Evolutionary conservation across 2,888 invertebrate genomes (phyloP).

Genomic region (Creontiades dilutus): DNA sequence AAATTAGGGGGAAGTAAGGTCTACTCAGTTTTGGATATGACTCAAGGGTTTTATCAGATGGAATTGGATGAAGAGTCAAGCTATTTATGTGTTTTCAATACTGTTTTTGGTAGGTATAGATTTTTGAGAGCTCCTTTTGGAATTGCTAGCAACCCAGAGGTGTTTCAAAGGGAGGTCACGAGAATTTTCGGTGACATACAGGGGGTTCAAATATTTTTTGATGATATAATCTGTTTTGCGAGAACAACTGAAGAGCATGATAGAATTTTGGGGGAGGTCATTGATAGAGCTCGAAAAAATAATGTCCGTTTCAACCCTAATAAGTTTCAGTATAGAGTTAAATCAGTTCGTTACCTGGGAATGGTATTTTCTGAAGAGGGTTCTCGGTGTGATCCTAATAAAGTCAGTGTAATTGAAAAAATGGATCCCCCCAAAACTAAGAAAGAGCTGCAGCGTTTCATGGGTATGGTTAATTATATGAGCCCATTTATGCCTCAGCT

Average conservation of each 20-base stretch:
- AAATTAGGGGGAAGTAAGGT: neutral
- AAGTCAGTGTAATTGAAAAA: too few species aligned
- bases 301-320: neutral
- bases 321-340: neutral
- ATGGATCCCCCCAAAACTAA: too few species aligned
- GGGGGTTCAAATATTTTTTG: conserved; percentile 30
- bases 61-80: conserved; percentile 1
- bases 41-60: conserved; percentile 16
- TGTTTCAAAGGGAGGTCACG: neutral
- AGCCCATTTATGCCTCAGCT: too few species aligned
- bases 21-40: neutral
- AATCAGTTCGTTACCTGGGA: neutral
- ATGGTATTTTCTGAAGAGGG: conserved; percentile 10
- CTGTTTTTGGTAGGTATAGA: neutral
- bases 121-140: conserved; percentile 3
- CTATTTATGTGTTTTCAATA: neutral
- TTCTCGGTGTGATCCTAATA: neutral
- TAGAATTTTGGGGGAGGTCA: conserved; percentile 9
- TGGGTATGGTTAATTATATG: too few species aligned
- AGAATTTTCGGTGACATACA: conserved; percentile 19
- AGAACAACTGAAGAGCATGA: conserved; percentile 1
- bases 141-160: conserved; percentile 5
- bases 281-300: conserved; percentile 3
- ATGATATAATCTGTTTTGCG: neutral
- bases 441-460: too few species aligned